A percentile compares a stretch with the other conserved stretches of the same genome.
Evolutionary conservation across 2,797 vertebrate species (phyloP).

Genomic region (Sparus aurata): DNA sequence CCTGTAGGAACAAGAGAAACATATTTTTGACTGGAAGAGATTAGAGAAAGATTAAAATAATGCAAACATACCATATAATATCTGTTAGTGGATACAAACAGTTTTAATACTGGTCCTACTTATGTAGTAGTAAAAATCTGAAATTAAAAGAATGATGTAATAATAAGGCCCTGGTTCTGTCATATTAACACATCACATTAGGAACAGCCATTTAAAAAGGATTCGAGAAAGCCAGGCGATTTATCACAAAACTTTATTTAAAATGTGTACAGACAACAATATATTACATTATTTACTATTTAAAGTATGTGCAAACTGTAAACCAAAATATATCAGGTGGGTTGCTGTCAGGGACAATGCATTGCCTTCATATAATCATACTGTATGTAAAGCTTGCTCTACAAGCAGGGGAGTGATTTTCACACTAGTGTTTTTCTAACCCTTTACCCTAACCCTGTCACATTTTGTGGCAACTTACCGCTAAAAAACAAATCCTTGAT

Average conservation of each 20-base stretch:
- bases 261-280: slow-evolving; percentile 76
- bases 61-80: neutral
- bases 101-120: neutral
- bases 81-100: neutral
- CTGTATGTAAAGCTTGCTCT: slow-evolving; percentile 12
- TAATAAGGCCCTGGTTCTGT: neutral
- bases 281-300: slow-evolving; percentile 71
- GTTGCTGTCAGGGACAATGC: slow-evolving; percentile 10
- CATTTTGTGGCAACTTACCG: slow-evolving; percentile 24
- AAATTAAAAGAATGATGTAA: neutral
- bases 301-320: slow-evolving; percentile 75
- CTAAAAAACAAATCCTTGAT: slow-evolving; percentile 38
- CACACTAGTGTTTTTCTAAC: slow-evolving; percentile 53
- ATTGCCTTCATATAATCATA: slow-evolving; percentile 39
- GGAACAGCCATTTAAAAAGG: neutral
- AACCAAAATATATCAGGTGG: slow-evolving; percentile 32
- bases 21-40: no score
- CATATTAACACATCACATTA: neutral
- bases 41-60: neutral
- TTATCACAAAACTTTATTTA: slow-evolving; percentile 81
- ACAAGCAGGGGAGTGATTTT: slow-evolving; percentile 23
- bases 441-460: no score
- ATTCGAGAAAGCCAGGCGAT: slow-evolving; percentile 12
- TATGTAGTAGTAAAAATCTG: neutral
- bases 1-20: no score